phyloP scores from a whole-genome alignment of 2,888 invertebrate species.

The Dicyrtoma fusca region DNA sequence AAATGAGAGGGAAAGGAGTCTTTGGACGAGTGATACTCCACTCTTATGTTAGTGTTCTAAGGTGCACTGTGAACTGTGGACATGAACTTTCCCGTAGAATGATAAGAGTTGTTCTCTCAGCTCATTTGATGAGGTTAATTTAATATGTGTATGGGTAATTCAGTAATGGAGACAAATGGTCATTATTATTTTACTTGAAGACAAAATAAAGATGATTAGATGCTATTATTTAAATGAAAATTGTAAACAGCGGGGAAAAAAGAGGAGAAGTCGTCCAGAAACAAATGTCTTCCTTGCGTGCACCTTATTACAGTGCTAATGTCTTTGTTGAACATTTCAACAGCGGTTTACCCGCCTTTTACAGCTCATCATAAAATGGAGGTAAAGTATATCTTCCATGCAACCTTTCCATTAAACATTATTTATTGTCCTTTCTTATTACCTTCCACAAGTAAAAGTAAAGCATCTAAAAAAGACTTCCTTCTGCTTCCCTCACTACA shows the following conservation, averaged over 20 bases:
- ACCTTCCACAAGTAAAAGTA: background rate
- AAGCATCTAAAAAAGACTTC: slow-evolving; percentile 1
- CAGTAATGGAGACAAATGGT: too few species aligned
- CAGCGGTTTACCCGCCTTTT: slow-evolving; percentile 25
- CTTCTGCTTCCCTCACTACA: background rate
- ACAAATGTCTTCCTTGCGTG: slow-evolving; percentile 37
- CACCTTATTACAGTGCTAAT: slow-evolving; percentile 29
- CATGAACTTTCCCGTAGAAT: too few species aligned
- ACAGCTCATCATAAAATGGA: slow-evolving; percentile 32
- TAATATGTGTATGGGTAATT: too few species aligned
- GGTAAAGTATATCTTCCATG: slow-evolving; percentile 27
- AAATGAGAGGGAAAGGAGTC: too few species aligned
- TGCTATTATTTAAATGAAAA: too few species aligned
- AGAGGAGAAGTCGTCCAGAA: background rate
- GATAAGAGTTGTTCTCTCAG: too few species aligned
- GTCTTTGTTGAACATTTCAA: slow-evolving; percentile 21
- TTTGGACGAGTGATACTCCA: too few species aligned
- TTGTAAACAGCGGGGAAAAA: background rate
- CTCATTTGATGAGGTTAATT: too few species aligned
- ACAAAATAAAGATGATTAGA: too few species aligned
- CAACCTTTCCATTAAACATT: slow-evolving; percentile 34
- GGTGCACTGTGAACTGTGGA: too few species aligned
- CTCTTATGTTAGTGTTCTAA: too few species aligned
- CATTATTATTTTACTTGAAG: too few species aligned
- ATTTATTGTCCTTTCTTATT: slow-evolving; percentile 26